Conservation (phyloP, 2,888 invertebrate genomes). For the Ceriagrion tenellum region DNA sequence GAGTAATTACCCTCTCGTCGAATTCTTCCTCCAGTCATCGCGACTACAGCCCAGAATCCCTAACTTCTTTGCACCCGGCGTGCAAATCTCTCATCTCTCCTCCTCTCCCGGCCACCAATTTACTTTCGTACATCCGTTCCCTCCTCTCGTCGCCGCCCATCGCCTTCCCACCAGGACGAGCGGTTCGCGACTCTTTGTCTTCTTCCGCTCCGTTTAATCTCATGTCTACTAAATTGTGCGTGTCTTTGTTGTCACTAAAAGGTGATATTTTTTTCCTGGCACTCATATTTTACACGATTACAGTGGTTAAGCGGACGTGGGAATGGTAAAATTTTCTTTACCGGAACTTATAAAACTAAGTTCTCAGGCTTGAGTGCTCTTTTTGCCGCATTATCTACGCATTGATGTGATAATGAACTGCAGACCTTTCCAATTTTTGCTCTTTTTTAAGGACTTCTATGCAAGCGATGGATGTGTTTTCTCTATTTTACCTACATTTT, state of each 20-base stretch:
- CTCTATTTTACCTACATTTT: no score
- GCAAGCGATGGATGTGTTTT: no score
- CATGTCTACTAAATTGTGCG: conserved; percentile 26
- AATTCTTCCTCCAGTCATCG: not conserved
- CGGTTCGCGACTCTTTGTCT: not conserved
- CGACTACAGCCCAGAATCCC: not conserved
- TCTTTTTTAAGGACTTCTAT: no score
- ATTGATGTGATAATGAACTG: not conserved
- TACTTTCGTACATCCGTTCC: not conserved
- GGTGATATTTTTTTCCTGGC: not conserved
- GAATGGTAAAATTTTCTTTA: not conserved
- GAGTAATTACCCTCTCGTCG: no score
- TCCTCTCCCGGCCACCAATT: not conserved
- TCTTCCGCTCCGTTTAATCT: conserved; percentile 23
- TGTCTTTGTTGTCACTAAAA: not conserved
- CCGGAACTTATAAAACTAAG: not conserved
- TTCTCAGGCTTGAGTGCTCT: not conserved
- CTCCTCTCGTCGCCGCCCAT: not conserved
- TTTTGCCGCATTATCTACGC: not conserved
- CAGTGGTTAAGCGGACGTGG: not conserved
- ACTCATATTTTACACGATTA: not conserved
- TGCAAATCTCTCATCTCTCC: conserved; percentile 19
- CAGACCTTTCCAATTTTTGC: not conserved
- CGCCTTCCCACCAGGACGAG: not conserved
- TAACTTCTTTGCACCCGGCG: not conserved